Conservation (phyloP, 2,888 invertebrate genomes). For the Arge pagana region DNA sequence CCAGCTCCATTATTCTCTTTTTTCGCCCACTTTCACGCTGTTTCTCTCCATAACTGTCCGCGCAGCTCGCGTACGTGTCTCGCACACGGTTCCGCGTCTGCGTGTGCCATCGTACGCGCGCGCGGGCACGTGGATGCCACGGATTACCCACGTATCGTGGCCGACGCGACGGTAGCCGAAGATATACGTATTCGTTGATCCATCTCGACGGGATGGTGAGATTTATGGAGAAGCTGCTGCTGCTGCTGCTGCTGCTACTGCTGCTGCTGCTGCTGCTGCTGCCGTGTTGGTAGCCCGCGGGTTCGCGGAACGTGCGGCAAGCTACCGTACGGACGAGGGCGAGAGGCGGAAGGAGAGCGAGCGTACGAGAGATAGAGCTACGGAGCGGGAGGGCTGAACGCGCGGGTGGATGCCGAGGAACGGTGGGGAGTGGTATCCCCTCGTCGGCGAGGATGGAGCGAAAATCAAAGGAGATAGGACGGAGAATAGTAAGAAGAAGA, state of each 20-base stretch:
- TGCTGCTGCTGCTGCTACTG: no score
- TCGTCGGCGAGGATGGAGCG: neutral
- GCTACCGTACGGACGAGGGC: no score
- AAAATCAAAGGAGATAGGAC: conserved; percentile 25
- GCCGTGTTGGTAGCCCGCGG: conserved; percentile 31
- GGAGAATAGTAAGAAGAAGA: conserved; percentile 20
- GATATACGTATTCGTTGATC: conserved; percentile 48
- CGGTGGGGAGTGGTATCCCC: conserved; percentile 28
- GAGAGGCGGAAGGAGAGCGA: conserved; percentile 18
- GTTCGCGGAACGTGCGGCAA: conserved; percentile 21
- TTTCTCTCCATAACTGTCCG: conserved; percentile 23
- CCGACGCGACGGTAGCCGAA: no score
- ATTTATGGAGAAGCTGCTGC: conserved; percentile 53
- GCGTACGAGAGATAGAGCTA: conserved; percentile 23
- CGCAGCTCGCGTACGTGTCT: conserved; percentile 19
- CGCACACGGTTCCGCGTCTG: neutral
- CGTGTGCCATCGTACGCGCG: neutral
- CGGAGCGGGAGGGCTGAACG: conserved; percentile 19
- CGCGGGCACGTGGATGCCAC: conserved; percentile 12
- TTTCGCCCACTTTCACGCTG: conserved; percentile 27
- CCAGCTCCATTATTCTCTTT: conserved; percentile 17
- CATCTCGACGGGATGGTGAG: conserved; percentile 56
- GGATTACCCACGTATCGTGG: no score
- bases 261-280: conserved; percentile 17
- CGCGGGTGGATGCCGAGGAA: conserved; percentile 3